Evolutionary conservation across 1,140 invertebrate genomes (phyloP).

Genomic region (Propsilocerus akamusi): DNA sequence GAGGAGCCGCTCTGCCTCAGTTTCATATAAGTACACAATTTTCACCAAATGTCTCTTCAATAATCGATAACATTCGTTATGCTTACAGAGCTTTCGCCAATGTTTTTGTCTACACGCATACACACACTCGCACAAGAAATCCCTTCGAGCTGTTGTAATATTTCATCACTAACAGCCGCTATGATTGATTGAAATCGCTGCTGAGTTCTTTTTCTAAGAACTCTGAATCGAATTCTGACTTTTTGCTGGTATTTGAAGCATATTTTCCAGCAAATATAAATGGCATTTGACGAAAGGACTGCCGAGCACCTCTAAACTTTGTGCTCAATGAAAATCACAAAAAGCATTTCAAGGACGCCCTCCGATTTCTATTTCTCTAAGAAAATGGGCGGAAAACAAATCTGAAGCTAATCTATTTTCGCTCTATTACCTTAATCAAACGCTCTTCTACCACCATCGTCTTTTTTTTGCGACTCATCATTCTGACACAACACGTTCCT

Average conservation of each 20-base stretch:
- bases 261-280: too few species aligned
- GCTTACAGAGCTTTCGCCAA: background rate
- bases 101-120: background rate
- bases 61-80: background rate
- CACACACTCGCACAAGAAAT: background rate
- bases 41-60: background rate
- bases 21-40: background rate
- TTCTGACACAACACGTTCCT: too few species aligned
- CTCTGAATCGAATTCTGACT: too few species aligned
- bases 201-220: background rate
- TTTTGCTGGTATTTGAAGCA: too few species aligned
- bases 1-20: background rate
- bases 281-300: background rate
- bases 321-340: conserved; percentile 17
- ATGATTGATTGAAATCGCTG: background rate
- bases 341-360: conserved; percentile 16
- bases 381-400: conserved; percentile 9
- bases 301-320: conserved; percentile 9
- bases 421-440: conserved; percentile 4
- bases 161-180: background rate
- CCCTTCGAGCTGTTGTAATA: conserved; percentile 1
- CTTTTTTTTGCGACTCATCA: too few species aligned
- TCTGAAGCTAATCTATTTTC: conserved; percentile 1
- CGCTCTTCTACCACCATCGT: too few species aligned
- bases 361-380: conserved; percentile 3